phyloP scores from a whole-genome alignment of 1,140 invertebrate genomes.

The Drosophila pseudoobscura region DNA sequence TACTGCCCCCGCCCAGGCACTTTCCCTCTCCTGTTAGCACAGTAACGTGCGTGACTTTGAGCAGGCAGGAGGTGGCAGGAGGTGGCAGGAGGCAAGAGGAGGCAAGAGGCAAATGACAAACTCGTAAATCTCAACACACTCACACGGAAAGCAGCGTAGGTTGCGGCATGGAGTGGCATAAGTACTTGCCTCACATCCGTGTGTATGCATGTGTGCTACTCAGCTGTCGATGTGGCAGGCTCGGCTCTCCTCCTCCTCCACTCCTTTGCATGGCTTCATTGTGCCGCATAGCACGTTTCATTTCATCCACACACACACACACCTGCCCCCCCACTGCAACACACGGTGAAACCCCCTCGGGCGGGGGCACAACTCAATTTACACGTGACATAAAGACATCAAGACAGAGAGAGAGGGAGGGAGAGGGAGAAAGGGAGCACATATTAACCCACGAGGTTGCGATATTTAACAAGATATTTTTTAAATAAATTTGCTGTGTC shows the following conservation, averaged over 20 bases:
- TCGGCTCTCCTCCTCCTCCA: slow-evolving; percentile 16
- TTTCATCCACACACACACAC: slow-evolving; percentile 53
- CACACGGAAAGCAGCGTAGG: slow-evolving; percentile 19
- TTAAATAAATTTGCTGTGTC: too few relatives aligned
- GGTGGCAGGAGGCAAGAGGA: too few relatives aligned
- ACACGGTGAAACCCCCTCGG: slow-evolving; percentile 2
- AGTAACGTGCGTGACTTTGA: slow-evolving; percentile 77
- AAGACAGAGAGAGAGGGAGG: slow-evolving; percentile 4
- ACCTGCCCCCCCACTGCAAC: slow-evolving; percentile 8
- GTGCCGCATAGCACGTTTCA: slow-evolving; percentile 75
- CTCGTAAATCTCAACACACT: slow-evolving; percentile 70
- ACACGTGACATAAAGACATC: slow-evolving; percentile 67
- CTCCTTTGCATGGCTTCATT: slow-evolving; percentile 74
- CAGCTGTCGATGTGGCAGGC: background rate
- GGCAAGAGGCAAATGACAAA: slow-evolving; percentile 64
- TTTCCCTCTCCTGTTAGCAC: slow-evolving; percentile 39
- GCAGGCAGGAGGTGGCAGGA: slow-evolving; percentile 38
- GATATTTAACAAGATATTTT: slow-evolving; percentile 27
- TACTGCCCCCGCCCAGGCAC: background rate
- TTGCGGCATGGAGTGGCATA: slow-evolving; percentile 1
- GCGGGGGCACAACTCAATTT: slow-evolving; percentile 67
- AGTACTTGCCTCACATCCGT: slow-evolving; percentile 23
- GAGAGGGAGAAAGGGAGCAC: slow-evolving; percentile 22
- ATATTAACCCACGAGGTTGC: slow-evolving; percentile 53
- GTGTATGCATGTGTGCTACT: slow-evolving; percentile 27